phyloP scores from a whole-genome alignment of 2,113 vertebrate species.

The Mesembrinibis cayennensis region DNA sequence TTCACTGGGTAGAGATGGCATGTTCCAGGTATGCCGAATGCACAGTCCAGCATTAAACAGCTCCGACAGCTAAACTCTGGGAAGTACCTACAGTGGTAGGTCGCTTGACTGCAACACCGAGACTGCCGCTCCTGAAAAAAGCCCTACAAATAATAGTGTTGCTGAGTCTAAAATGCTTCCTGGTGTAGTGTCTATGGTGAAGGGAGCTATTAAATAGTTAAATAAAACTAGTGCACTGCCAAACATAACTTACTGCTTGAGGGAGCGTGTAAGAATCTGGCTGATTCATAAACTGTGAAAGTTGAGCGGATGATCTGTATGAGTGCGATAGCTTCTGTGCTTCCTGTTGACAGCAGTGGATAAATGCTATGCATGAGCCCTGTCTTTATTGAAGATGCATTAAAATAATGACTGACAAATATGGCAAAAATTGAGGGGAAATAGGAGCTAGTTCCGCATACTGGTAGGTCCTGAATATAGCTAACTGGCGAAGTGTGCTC shows the following conservation, averaged over 20 bases:
- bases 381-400: neutral
- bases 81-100: neutral
- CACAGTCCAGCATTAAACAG: neutral
- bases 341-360: neutral
- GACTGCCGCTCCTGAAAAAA: neutral
- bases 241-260: neutral
- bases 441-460: neutral
- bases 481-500: neutral
- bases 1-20: neutral
- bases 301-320: neutral
- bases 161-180: neutral
- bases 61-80: neutral
- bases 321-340: neutral
- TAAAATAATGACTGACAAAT: neutral
- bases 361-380: neutral
- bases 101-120: neutral
- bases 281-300: neutral
- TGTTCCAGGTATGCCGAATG: neutral
- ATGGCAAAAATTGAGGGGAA: neutral
- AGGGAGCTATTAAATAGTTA: neutral
- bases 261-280: neutral
- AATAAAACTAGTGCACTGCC: neutral
- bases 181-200: neutral
- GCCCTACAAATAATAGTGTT: neutral
- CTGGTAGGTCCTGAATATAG: neutral